Percentiles rank a stretch among this genome's conserved stretches.
These are phyloP conservation scores for Clarias magur DNA, from an alignment of 2,113 vertebrate species.

Conservation along the genomic window DNA sequence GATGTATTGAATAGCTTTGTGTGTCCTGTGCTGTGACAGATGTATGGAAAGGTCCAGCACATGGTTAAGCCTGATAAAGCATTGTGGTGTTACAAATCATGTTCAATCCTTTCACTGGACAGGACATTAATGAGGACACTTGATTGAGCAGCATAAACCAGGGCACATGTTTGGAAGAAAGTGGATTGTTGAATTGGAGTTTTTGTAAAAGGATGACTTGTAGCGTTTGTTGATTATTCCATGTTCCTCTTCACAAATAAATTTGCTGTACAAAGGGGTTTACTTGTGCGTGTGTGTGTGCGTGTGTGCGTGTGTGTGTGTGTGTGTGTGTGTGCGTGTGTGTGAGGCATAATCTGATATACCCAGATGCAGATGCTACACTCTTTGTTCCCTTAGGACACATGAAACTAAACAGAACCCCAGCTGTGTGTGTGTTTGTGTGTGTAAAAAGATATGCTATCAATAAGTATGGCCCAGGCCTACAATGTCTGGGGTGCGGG, in stretches of 20 bases:
- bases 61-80: conserved; percentile 15
- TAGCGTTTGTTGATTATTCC: not conserved
- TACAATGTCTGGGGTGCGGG: not conserved
- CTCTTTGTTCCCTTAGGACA: conserved; percentile 26
- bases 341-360: conserved; percentile 37
- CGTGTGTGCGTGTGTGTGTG: not conserved
- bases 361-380: conserved; percentile 29
- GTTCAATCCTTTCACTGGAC: not conserved
- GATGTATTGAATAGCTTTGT: not conserved
- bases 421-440: conserved; percentile 28
- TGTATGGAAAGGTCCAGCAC: not conserved
- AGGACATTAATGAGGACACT: not conserved
- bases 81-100: not conserved
- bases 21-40: not conserved
- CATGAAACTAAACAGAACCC: conserved; percentile 34
- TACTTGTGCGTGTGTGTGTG: not conserved
- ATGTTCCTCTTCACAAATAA: not conserved
- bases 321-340: not conserved
- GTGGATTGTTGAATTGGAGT: not conserved
- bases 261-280: not conserved
- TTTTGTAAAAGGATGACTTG: not conserved
- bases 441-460: not conserved
- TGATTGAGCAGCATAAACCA: not conserved
- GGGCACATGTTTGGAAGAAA: not conserved
- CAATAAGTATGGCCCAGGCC: not conserved